phyloP scores from a whole-genome alignment of 1,140 invertebrate genomes.

The Magallana gigas region DNA sequence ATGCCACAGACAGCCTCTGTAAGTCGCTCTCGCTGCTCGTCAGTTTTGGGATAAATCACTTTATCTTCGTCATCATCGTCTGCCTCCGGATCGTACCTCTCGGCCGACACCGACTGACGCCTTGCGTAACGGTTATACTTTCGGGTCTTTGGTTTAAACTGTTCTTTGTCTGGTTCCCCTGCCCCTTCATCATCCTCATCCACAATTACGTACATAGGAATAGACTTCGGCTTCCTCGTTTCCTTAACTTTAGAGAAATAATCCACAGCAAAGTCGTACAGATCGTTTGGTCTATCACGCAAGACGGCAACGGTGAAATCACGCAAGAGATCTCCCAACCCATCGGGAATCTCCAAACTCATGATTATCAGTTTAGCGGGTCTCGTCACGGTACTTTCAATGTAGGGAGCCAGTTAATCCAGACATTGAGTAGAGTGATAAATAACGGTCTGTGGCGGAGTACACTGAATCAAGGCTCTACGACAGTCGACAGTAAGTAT shows the following conservation, averaged over 20 bases:
- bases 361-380: constrained; percentile 50
- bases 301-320: constrained; percentile 97
- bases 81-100: constrained; percentile 94
- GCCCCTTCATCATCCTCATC: constrained; percentile 73
- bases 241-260: constrained; percentile 88
- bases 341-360: constrained; percentile 86
- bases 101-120: constrained; percentile 83
- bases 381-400: background rate
- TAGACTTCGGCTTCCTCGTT: constrained; percentile 67
- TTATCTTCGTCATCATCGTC: constrained; percentile 89
- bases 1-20: constrained; percentile 95
- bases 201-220: constrained; percentile 79
- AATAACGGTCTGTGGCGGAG: background rate
- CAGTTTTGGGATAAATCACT: constrained; percentile 74
- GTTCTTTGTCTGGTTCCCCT: constrained; percentile 74
- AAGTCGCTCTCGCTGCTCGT: constrained; percentile 92
- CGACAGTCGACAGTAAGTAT: constrained; percentile 2
- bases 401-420: background rate
- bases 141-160: constrained; percentile 70
- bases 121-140: constrained; percentile 70
- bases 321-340: constrained; percentile 92
- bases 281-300: constrained; percentile 92
- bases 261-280: constrained; percentile 93
- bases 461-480: background rate
- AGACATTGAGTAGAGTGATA: constrained; percentile 3